phyloP scores from a whole-genome alignment of 2,113 vertebrate genomes.

The Dascyllus trimaculatus region DNA sequence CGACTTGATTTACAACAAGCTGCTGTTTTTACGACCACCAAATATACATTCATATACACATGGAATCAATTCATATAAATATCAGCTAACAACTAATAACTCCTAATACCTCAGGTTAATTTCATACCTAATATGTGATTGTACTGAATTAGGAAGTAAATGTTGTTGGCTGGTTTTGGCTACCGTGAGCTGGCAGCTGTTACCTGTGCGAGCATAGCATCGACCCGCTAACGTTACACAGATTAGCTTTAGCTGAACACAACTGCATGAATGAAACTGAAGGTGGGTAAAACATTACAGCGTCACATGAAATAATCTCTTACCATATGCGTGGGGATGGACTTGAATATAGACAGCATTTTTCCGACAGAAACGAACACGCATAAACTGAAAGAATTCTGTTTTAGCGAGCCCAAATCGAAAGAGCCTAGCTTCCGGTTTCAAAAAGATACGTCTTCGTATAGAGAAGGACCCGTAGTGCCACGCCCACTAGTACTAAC shows the following conservation, averaged over 20 bases:
- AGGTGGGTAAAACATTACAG: no score
- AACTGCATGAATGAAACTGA: not conserved
- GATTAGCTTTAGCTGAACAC: not conserved
- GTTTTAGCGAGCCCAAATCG: not conserved
- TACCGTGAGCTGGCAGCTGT: constrained; percentile 37
- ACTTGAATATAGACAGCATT: constrained; percentile 84
- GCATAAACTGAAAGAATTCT: not conserved
- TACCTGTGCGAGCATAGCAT: not conserved
- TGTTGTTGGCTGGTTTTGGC: not conserved
- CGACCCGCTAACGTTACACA: not conserved
- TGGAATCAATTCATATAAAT: not conserved
- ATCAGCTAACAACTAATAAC: not conserved
- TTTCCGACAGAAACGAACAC: constrained; percentile 19
- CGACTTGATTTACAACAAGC: no score
- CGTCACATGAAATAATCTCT: constrained; percentile 8
- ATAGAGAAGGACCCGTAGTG: constrained; percentile 49
- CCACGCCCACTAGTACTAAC: not conserved
- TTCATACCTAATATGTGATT: not conserved
- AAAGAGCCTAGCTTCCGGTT: constrained; percentile 68
- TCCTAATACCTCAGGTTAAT: not conserved
- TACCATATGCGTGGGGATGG: constrained; percentile 87
- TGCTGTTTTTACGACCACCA: not conserved
- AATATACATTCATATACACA: no score
- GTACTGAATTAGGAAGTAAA: not conserved
- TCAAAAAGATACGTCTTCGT: constrained; percentile 70